phyloP scores from a whole-genome alignment of 2,113 vertebrate species.

The Prunella himalayana region DNA sequence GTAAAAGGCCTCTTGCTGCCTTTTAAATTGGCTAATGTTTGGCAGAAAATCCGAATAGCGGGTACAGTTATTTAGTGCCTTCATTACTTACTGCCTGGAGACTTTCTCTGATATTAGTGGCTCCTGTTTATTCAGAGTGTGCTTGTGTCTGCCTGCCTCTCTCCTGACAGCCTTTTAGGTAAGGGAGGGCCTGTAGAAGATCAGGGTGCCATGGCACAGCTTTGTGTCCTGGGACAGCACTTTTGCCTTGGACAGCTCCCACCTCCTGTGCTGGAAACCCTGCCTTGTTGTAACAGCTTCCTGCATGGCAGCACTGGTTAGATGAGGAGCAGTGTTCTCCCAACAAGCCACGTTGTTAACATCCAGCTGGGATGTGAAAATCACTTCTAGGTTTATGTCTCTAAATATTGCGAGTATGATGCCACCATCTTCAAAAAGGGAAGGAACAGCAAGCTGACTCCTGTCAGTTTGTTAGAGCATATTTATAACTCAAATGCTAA shows the following conservation, averaged over 20 bases:
- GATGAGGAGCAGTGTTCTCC: constrained; percentile 54
- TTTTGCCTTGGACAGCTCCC: constrained; percentile 42
- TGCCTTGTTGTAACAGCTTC: constrained; percentile 28
- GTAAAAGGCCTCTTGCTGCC: constrained; percentile 74
- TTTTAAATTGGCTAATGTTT: constrained; percentile 66
- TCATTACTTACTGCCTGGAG: constrained; percentile 52
- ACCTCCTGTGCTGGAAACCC: neutral
- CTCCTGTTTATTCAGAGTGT: constrained; percentile 46
- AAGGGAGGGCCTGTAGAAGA: constrained; percentile 17
- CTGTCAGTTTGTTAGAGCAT: constrained; percentile 55
- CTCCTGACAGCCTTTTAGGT: neutral
- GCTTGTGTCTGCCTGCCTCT: neutral
- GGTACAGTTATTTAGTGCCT: constrained; percentile 49
- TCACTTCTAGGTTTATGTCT: constrained; percentile 58
- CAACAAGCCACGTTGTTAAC: neutral
- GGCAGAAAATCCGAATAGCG: constrained; percentile 52
- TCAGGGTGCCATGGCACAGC: neutral
- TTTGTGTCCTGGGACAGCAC: neutral
- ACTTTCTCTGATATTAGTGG: constrained; percentile 46
- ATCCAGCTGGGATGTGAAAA: constrained; percentile 61
- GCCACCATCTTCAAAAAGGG: constrained; percentile 51
- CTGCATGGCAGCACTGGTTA: neutral
- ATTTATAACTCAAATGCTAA: constrained; percentile 67
- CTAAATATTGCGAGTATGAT: constrained; percentile 48
- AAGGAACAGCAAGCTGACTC: constrained; percentile 53